Percentiles rank a stretch among this genome's conserved stretches.
Conservation (phyloP, 1,140 invertebrate species). For the Macrostomum lignano region DNA sequence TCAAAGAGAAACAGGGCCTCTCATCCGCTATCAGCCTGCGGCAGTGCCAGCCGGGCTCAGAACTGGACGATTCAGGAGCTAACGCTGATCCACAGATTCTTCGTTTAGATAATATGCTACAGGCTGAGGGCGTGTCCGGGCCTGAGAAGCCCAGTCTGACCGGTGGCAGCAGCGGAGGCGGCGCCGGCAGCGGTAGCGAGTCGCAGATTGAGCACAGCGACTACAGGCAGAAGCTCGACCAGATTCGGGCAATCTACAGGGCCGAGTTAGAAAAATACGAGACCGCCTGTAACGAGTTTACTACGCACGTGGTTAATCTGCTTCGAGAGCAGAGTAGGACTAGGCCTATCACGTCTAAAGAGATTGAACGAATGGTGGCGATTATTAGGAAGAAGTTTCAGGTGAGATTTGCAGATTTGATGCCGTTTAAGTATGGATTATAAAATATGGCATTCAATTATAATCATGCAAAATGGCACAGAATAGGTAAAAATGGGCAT, state of each 20-base stretch:
- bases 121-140: constrained; percentile 89
- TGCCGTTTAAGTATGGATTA: too few relatives aligned
- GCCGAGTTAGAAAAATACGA: constrained; percentile 97
- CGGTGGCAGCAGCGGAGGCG: constrained; percentile 37
- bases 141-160: too few relatives aligned
- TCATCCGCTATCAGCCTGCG: constrained; percentile 6
- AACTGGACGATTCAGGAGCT: too few relatives aligned
- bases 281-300: constrained; percentile 94
- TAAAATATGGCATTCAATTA: too few relatives aligned
- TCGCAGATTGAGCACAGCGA: constrained; percentile 77
- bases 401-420: too few relatives aligned
- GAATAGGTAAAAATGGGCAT: too few relatives aligned
- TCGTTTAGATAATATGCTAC: constrained; percentile 95
- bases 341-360: constrained; percentile 69
- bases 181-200: background rate
- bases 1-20: too few relatives aligned
- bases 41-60: constrained; percentile 7
- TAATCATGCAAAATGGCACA: too few relatives aligned
- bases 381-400: constrained; percentile 99
- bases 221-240: constrained; percentile 87
- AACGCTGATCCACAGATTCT: constrained; percentile 92
- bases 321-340: constrained; percentile 83
- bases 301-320: constrained; percentile 92
- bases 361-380: constrained; percentile 97
- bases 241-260: constrained; percentile 94